Percentiles rank a stretch among this genome's conserved stretches.
phyloP scores from a whole-genome alignment of 2,113 vertebrate species.

The Perognathus longimembris region DNA sequence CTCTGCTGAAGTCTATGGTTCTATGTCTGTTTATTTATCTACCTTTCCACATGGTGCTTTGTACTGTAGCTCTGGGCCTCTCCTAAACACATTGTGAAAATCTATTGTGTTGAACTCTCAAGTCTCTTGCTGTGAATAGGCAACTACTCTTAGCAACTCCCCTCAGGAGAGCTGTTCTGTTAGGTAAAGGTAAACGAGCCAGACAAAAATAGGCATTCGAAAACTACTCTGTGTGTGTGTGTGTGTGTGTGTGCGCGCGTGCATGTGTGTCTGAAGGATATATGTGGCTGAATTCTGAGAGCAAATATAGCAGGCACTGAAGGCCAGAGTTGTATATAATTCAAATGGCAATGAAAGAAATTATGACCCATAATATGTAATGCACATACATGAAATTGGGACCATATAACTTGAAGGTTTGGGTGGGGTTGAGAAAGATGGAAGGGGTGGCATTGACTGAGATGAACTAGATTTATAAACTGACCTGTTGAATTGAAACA shows the following conservation, averaged over 20 bases:
- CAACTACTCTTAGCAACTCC: not conserved
- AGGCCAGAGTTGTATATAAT: constrained; percentile 55
- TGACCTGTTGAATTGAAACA: too few species aligned
- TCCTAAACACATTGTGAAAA: constrained; percentile 39
- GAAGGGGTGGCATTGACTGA: too few species aligned
- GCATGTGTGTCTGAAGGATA: constrained; percentile 1
- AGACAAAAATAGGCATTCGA: constrained; percentile 52
- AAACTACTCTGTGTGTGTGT: constrained; percentile 43
- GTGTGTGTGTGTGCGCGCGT: not conserved
- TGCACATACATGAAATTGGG: not conserved
- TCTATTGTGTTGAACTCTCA: constrained; percentile 59
- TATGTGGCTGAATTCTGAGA: constrained; percentile 55
- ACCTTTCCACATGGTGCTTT: constrained; percentile 48
- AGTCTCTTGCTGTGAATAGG: constrained; percentile 53
- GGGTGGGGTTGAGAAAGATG: not conserved
- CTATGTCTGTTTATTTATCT: constrained; percentile 64
- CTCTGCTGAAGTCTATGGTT: constrained; percentile 50
- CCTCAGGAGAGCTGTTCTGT: constrained; percentile 25
- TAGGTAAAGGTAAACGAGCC: constrained; percentile 60
- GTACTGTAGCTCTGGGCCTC: constrained; percentile 10
- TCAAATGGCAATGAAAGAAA: constrained; percentile 41
- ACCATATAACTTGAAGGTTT: not conserved
- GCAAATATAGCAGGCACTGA: constrained; percentile 14
- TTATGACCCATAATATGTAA: not conserved
- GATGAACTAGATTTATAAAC: too few species aligned